Base-by-base conservation (phyloP, 2,888 invertebrate genomes). In the Podabrus alpinus region DNA sequence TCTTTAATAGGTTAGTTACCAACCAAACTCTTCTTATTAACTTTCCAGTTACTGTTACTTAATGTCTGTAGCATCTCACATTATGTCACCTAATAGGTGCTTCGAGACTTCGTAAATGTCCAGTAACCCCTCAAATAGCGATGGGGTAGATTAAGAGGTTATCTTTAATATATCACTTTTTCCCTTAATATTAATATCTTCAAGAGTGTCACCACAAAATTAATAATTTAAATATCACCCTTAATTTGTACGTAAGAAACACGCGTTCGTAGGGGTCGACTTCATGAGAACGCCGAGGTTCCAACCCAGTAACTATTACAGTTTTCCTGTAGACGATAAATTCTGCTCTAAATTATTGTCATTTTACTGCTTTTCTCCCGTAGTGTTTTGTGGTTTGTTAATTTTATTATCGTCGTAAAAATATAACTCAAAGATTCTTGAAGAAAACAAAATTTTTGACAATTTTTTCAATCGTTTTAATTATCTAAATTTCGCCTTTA, bases 11-110 rank as follows among this genome's bases (percentile, higher is more conserved):
- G 19, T 19, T 17, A 21, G 62, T 64, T 64, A 64, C 62, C 62
- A 19, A 64, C 62, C 62, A 64, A 64, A 64, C 62, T 64, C 62
- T 45, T 64, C 62, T 64, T 64, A 64, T 64, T 64, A 64, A 64
- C 62, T 64, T 64, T 64, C 62, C 21, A 64, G 19, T 64, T 64
- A 64, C 62, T 19, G 62, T 64, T 19, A 64, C 62, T 64, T 64
- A 64, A 64, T 19, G 62, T 64, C 62, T 64, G 19, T 64, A 19
- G 62, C 62, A 19, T 9, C 62, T 64, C 62, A 64, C 62, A 64
- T 64, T 19, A 64, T 64, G 62, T 64, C 62, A 64, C 62, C 21
- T 64, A 64, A 64, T 64, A 17, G 62, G 19, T 64, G 21, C 62
- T 64, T 64, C n/a, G n/a, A 64, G 62, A 13, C 62, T 64, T 64